phyloP scores from a whole-genome alignment of 1,140 invertebrate genomes.

The Matsumurasca onukii region DNA sequence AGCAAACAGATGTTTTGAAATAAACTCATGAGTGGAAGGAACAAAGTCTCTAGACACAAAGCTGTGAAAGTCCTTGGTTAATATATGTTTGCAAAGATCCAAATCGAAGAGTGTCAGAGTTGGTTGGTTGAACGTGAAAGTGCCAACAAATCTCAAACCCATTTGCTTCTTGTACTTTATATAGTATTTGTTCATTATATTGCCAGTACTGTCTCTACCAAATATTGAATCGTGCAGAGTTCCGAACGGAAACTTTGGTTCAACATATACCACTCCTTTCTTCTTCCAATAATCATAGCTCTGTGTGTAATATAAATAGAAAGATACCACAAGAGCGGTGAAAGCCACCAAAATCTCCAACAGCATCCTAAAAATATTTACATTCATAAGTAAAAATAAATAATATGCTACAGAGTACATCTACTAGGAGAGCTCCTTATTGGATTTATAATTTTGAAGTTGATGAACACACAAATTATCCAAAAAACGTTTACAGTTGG shows the following conservation, averaged over 20 bases:
- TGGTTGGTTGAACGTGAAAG: neutral
- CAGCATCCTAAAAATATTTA: neutral
- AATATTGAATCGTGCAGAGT: neutral
- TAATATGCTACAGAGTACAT: too few relatives aligned
- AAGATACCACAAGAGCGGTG: neutral
- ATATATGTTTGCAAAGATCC: conserved; percentile 52
- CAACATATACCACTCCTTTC: neutral
- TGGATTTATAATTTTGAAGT: too few relatives aligned
- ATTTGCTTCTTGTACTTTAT: neutral
- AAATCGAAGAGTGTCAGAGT: conserved; percentile 41
- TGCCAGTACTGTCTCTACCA: neutral
- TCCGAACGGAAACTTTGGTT: neutral
- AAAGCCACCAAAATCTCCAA: neutral
- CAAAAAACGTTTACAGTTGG: too few relatives aligned
- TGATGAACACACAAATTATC: too few relatives aligned
- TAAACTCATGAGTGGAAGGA: conserved; percentile 51
- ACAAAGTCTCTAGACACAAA: conserved; percentile 54
- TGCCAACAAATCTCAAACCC: conserved; percentile 11
- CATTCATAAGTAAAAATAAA: too few relatives aligned
- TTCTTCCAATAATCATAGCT: conserved; percentile 23
- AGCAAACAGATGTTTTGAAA: conserved; percentile 53
- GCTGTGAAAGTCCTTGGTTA: conserved; percentile 55
- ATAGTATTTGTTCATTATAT: neutral
- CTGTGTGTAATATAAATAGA: conserved; percentile 1
- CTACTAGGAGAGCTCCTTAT: too few relatives aligned